Base-by-base conservation (phyloP, 2,113 vertebrate genomes). In the Dolichallabes microphthalmus region DNA sequence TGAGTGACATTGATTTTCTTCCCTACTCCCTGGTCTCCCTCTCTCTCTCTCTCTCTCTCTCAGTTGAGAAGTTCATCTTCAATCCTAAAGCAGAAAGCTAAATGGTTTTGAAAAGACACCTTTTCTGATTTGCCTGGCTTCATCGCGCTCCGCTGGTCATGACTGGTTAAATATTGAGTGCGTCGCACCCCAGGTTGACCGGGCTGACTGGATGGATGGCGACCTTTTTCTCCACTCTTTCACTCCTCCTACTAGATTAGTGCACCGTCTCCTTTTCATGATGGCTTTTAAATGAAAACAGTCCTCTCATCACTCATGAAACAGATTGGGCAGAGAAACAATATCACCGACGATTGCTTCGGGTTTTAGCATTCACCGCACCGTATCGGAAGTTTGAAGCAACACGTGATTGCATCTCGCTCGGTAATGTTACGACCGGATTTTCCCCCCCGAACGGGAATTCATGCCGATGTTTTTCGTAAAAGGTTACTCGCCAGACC, bases 1-100 rank as follows among this genome's bases (percentile, higher is more conserved):
- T 87, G 87, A 87, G 78, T 89, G 88, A 88, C 85, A 89, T 88
- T 87, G 83, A 88, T 89, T 80, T 86, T 80, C n/a, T 68, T 57
- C 57, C 58, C 22, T 19, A 79, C 17, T 22, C 55, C 55, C 20
- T 60, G 75, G 17, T 30, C 57, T 63, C 14, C 32, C 7, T 32
- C 68, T 53, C 55, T 64, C 45, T 80, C 82, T 35, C 64, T 39
- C 27, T 45, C 19, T 19, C 60, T 35, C 55, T 58, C n/a, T 80
- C 80, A 78, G 84, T 89, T 89, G 76, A 88, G 80, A 45, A 87
- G 88, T 90, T 89, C 88, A 88, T 84, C 39, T 69, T 74, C 53
- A n/a, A 73, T 82, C 80, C 55, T 55, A 11, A 32, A 71, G 66
- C 32, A 17, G 60, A 81, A 88, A 80, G 69, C 87, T 85, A 83